These are phyloP conservation scores for Pyrrhia umbra DNA, from an alignment of 2,888 invertebrate genomes.

Conservation along the genomic window DNA sequence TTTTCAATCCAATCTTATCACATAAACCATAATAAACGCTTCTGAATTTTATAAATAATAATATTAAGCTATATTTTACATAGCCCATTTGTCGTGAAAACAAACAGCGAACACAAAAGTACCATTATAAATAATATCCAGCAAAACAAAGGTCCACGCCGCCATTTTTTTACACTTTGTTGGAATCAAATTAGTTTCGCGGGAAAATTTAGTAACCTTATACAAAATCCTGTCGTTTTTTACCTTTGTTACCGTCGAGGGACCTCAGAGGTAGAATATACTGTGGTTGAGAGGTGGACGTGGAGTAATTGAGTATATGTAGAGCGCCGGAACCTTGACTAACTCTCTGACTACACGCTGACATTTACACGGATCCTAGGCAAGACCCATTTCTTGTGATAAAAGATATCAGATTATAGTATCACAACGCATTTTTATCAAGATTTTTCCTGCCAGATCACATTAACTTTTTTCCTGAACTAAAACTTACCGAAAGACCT, in stretches of 20 bases:
- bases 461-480: neutral
- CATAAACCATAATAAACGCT: conserved; percentile 24
- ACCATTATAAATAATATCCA: conserved; percentile 73
- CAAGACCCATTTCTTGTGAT: neutral
- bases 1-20: conserved; percentile 23
- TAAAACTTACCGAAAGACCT: neutral
- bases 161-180: conserved; percentile 74
- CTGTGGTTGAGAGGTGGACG: conserved; percentile 21
- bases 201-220: conserved; percentile 60
- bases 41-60: conserved; percentile 37
- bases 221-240: conserved; percentile 53
- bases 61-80: conserved; percentile 45
- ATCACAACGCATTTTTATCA: neutral
- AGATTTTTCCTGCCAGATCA: neutral
- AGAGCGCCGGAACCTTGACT: neutral
- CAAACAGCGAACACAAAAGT: conserved; percentile 62
- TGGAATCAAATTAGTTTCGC: conserved; percentile 71
- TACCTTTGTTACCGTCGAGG: conserved; percentile 54
- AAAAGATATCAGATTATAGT: neutral
- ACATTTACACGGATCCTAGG: neutral
- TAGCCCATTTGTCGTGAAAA: conserved; percentile 50
- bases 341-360: neutral
- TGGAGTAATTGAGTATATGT: conserved; percentile 1
- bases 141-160: conserved; percentile 68
- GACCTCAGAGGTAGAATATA: conserved; percentile 18